Percentiles rank a stretch among this genome's conserved stretches.
Conservation (phyloP, 2,888 invertebrate species). For the Meteorus cinctellus region DNA sequence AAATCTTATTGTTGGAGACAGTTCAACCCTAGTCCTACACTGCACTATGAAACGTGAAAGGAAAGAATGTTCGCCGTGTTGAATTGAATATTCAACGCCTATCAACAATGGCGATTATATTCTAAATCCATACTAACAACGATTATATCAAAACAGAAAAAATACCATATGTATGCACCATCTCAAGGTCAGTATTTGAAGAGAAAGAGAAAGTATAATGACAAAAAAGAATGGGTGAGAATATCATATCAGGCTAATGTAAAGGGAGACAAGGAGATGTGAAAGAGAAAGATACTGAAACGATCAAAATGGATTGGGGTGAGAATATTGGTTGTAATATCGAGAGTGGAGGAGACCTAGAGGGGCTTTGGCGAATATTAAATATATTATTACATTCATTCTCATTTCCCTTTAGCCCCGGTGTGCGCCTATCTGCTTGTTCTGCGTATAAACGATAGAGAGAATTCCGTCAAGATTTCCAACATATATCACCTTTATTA, state of each 20-base stretch:
- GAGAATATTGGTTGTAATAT: slow-evolving; percentile 72
- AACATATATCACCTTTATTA: slow-evolving; percentile 30
- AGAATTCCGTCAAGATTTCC: slow-evolving; percentile 30
- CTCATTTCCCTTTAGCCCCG: slow-evolving; percentile 69
- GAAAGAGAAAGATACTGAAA: slow-evolving; percentile 37
- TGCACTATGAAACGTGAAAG: neutral
- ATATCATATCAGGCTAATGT: slow-evolving; percentile 5
- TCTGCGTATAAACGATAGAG: slow-evolving; percentile 43
- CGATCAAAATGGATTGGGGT: slow-evolving; percentile 55
- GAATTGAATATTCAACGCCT: too few relatives aligned
- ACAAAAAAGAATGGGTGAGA: slow-evolving; percentile 15
- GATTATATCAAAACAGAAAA: neutral
- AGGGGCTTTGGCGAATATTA: slow-evolving; percentile 70
- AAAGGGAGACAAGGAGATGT: slow-evolving; percentile 38
- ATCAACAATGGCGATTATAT: too few relatives aligned
- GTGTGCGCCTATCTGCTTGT: slow-evolving; percentile 54
- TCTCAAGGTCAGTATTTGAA: slow-evolving; percentile 15
- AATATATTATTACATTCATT: slow-evolving; percentile 73
- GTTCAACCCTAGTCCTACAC: neutral
- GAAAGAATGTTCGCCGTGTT: too few relatives aligned
- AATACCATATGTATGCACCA: neutral
- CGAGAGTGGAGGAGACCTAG: slow-evolving; percentile 65
- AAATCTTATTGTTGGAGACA: neutral
- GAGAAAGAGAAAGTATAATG: slow-evolving; percentile 29
- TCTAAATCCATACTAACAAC: neutral